These are phyloP conservation scores for Anoncus sp. DNA, from an alignment of 2,888 invertebrate genomes.

Conservation along the genomic window DNA sequence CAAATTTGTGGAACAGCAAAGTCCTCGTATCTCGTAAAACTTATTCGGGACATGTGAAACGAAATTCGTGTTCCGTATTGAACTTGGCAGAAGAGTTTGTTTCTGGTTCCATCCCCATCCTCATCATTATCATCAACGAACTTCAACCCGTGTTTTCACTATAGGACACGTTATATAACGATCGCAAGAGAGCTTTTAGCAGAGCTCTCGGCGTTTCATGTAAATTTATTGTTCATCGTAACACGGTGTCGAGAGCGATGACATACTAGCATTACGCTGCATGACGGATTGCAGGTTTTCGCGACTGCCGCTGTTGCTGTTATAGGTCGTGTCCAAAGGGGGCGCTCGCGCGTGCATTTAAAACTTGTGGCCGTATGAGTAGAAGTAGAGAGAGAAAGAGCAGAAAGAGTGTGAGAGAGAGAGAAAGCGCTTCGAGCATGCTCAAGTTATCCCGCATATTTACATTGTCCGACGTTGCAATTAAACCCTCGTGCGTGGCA, in stretches of 20 bases:
- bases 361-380: conserved; percentile 22
- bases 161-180: conserved; percentile 2
- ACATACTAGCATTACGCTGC: conserved; percentile 77
- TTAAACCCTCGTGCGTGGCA: conserved; percentile 81
- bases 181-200: conserved; percentile 11
- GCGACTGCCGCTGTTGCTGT: conserved; percentile 64
- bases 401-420: neutral
- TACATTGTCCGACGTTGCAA: conserved; percentile 81
- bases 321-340: conserved; percentile 17
- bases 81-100: conserved; percentile 31
- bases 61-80: conserved; percentile 31
- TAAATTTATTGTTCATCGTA: conserved; percentile 73
- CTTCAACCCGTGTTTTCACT: neutral
- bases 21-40: conserved; percentile 37
- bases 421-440: conserved; percentile 25
- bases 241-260: conserved; percentile 74
- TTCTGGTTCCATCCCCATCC: neutral
- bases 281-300: conserved; percentile 76
- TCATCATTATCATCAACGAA: neutral
- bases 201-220: conserved; percentile 37
- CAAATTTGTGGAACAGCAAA: conserved; percentile 47
- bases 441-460: conserved; percentile 81
- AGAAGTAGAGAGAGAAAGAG: neutral
- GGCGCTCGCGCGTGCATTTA: conserved; percentile 46
- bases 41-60: conserved; percentile 20